Base-by-base conservation (phyloP, 1,140 invertebrate species). In the Akabosia matsudoensis region DNA sequence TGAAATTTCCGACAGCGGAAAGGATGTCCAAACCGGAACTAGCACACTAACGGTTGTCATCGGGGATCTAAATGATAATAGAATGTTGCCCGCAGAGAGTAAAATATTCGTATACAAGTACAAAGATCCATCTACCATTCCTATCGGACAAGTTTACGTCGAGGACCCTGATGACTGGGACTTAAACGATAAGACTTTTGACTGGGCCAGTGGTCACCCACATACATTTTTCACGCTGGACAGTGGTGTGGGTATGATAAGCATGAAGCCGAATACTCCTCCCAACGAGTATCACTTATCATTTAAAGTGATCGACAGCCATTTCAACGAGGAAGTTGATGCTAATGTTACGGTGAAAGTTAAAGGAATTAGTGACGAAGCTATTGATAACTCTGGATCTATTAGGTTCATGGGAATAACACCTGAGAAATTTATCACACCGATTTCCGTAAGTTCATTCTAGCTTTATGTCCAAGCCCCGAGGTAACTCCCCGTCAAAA, bases 141-240 rank as follows among this genome's bases (percentile, higher is more conserved):
- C 64, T 78, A 94, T 97, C 61, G 96, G 96, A 0, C 86, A 93
- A 28, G 94, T 97, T 0, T 97, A 93, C 84, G 94, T 96, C 0
- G 88, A 93, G 33, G 96, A 98, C 85, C 87, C 89, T 0, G 96
- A 98, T 83, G 96, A 97, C 83, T 97, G 95, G 94, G 96, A 98
- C 85, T 85, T 96, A 54, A 89, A 89, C 0, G 94, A 97, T 83
- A 98, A 98, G 85, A 83, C 86, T 0, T 98, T 96, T 80, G 84
- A 85, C 14, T 93, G 92, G 92, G 84, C 85, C 37, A 82, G 83
- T 34, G 82, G 83, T 0, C 80, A 84, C 22, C 81, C 85, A 0
- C 85, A 89, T 78, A 85, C 88, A 0, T 86, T 90, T 74, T 95
- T 94, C 83, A 84, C 87, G 1, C 85, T 96, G 0, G 88, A 93